A percentile compares a stretch with the other conserved stretches of the same genome.
Conservation (phyloP, 1,140 invertebrate genomes). For the Dendrolimus kikuchii region DNA sequence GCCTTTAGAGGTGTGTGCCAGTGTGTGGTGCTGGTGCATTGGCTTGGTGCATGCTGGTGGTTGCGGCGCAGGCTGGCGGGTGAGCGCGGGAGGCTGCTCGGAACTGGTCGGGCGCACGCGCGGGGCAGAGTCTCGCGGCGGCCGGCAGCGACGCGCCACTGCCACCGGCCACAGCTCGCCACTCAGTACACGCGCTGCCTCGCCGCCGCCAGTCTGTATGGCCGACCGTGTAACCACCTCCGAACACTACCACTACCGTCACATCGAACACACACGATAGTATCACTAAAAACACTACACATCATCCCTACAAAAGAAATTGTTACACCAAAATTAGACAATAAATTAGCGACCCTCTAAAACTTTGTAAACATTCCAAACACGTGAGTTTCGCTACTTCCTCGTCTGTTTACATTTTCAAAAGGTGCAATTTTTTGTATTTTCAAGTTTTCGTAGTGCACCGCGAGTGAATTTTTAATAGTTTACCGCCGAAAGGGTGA, state of each 20-base stretch:
- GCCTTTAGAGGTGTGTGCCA: constrained; percentile 3
- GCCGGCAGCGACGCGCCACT: constrained; percentile 36
- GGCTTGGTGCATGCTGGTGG: constrained; percentile 5
- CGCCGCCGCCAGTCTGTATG: constrained; percentile 50
- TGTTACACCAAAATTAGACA: constrained; percentile 6
- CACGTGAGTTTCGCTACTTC: constrained; percentile 27
- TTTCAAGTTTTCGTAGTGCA: constrained; percentile 33
- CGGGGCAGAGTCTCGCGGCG: constrained; percentile 57
- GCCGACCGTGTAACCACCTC: constrained; percentile 23
- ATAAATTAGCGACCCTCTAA: constrained; percentile 17
- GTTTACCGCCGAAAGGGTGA: constrained; percentile 41
- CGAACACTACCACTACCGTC: constrained; percentile 16
- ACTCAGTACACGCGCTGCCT: constrained; percentile 62
- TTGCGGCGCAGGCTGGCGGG: constrained; percentile 20
- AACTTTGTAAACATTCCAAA: constrained; percentile 20
- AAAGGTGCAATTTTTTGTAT: constrained; percentile 39
- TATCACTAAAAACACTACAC: constrained; percentile 14
- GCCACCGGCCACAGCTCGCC: constrained; percentile 35
- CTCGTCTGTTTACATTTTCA: constrained; percentile 31
- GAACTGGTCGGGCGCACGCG: constrained; percentile 62
- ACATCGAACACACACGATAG: constrained; percentile 15
- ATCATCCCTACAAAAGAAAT: constrained; percentile 13
- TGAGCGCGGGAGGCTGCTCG: constrained; percentile 35
- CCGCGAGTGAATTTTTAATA: constrained; percentile 51
- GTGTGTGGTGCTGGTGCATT: constrained; percentile 14